Evolutionary conservation across 2,797 vertebrate species (phyloP).

Genomic region (Dendrocincla fuliginosa): DNA sequence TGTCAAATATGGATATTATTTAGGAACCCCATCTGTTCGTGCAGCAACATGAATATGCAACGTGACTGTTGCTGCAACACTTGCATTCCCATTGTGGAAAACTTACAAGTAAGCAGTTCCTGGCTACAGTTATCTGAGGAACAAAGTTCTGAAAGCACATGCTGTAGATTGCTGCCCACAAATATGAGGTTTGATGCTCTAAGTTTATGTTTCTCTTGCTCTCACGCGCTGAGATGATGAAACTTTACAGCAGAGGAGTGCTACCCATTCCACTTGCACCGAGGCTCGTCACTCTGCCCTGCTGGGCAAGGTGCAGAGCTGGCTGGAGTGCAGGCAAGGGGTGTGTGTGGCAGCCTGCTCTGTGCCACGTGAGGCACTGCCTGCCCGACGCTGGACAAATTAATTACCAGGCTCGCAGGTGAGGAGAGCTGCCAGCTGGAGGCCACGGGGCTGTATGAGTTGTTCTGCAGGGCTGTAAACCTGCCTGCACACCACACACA

Average conservation of each 20-base stretch:
- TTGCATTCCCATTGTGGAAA: slow-evolving; percentile 25
- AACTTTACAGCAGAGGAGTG: background rate
- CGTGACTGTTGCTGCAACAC: slow-evolving; percentile 35
- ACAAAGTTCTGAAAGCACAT: slow-evolving; percentile 12
- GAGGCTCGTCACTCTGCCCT: background rate
- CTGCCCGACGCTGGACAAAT: background rate
- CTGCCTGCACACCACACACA: background rate
- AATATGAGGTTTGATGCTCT: fast-evolving
- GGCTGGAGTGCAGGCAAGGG: fast-evolving
- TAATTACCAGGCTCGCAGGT: background rate
- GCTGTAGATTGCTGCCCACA: background rate
- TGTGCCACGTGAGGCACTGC: fast-evolving
- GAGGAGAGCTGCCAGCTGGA: background rate
- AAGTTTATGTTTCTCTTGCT: background rate
- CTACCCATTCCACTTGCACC: fast-evolving
- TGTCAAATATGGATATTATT: slow-evolving; percentile 62
- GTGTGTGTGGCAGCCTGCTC: fast-evolving
- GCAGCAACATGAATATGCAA: slow-evolving; percentile 59
- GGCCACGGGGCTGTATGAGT: fast-evolving
- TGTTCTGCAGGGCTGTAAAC: background rate
- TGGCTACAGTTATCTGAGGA: background rate
- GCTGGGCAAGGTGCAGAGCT: background rate
- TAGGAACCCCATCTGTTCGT: slow-evolving; percentile 67
- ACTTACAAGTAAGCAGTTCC: slow-evolving; percentile 20
- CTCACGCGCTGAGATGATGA: background rate